phyloP scores from a whole-genome alignment of 37 sponge, comb jelly and placozoan genomes.

The Hexactinellida sp. region DNA sequence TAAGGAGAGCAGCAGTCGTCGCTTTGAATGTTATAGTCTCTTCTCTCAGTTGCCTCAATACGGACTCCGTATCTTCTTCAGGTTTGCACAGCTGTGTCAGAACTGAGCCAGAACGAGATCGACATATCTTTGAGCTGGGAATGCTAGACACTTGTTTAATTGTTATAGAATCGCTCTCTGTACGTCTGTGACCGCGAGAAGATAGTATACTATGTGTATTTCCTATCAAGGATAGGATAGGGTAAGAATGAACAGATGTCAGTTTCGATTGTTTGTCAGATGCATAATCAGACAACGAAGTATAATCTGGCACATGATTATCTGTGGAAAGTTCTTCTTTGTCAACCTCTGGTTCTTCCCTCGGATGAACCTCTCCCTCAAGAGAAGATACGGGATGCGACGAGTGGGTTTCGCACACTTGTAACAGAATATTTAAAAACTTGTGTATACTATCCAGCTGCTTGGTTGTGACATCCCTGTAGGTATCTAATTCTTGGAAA shows the following conservation, averaged over 20 bases:
- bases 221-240: neutral
- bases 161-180: constrained; percentile 62
- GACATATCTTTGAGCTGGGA: neutral
- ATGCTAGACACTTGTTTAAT: neutral
- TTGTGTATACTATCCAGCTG: constrained; percentile 56
- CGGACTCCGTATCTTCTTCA: constrained; percentile 25
- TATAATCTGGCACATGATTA: neutral
- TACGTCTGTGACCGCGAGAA: constrained; percentile 47
- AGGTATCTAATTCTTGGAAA: constrained; percentile 52
- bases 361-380: neutral
- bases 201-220: neutral
- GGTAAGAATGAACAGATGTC: neutral
- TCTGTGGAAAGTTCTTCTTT: neutral
- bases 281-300: neutral
- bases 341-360: neutral
- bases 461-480: constrained; percentile 51
- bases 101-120: neutral
- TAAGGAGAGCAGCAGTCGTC: constrained; percentile 71
- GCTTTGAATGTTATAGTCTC: constrained; percentile 84
- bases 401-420: neutral
- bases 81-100: neutral
- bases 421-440: constrained; percentile 20
- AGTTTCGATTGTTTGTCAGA: neutral
- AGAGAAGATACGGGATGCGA: neutral
- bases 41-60: constrained; percentile 26